Conservation (phyloP, 2,113 vertebrate genomes). For the Ivindomyrus marchei region DNA sequence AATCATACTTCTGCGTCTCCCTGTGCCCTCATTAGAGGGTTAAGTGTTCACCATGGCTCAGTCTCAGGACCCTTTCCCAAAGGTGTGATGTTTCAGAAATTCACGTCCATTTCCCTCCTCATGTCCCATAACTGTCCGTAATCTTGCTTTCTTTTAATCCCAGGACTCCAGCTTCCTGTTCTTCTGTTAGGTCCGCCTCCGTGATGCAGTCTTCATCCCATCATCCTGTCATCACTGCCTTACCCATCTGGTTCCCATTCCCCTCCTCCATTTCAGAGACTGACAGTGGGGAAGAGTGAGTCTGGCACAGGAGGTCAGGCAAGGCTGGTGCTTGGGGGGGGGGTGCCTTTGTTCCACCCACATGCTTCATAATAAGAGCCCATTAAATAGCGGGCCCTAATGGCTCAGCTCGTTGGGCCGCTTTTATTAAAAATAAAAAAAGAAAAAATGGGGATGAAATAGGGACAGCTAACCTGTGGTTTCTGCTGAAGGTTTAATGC, state of each 20-base stretch:
- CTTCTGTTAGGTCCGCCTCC: neutral
- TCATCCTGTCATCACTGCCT: neutral
- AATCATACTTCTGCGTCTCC: neutral
- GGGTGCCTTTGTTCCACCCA: slow-evolving; percentile 7
- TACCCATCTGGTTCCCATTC: slow-evolving; percentile 18
- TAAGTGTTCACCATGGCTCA: neutral
- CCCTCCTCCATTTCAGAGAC: neutral
- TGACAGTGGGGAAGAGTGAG: neutral
- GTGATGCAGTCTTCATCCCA: slow-evolving; percentile 4
- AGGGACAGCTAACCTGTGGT: neutral
- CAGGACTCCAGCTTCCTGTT: slow-evolving; percentile 45
- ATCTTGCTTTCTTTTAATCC: slow-evolving; percentile 33
- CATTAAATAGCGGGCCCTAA: neutral
- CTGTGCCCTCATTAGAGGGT: neutral
- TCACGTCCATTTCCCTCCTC: slow-evolving; percentile 41
- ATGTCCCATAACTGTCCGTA: slow-evolving; percentile 38
- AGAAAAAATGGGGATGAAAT: neutral
- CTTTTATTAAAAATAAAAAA: neutral
- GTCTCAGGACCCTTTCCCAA: neutral
- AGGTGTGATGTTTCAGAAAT: slow-evolving; percentile 25
- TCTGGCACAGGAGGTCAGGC: neutral
- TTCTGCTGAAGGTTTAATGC: slow-evolving; percentile 6
- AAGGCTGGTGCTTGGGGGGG: neutral
- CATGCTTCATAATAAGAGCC: slow-evolving; percentile 5
- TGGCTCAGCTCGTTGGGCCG: neutral